Evolutionary conservation across 2,797 vertebrate species (phyloP).

Genomic region (Numenius phaeopus): DNA sequence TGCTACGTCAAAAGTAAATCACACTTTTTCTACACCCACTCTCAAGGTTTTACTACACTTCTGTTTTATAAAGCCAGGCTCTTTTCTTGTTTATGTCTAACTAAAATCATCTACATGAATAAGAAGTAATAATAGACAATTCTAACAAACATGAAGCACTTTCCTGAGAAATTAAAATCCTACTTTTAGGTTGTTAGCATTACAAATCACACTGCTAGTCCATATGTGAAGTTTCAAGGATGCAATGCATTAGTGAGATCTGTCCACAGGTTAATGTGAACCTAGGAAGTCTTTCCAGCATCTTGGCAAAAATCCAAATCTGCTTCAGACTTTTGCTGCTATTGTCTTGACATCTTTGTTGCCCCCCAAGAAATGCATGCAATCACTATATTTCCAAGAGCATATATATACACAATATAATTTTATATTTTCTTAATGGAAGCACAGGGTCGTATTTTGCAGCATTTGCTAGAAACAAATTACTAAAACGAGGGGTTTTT

Average conservation of each 20-base stretch:
- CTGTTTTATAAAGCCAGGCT: neutral
- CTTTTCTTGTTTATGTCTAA: neutral
- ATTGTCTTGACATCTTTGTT: neutral
- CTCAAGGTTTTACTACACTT: neutral
- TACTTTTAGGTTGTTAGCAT: neutral
- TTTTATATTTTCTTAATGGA: neutral
- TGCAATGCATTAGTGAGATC: rapidly evolving
- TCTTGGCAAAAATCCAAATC: neutral
- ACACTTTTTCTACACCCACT: neutral
- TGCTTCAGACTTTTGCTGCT: neutral
- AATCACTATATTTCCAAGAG: neutral
- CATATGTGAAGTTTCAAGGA: neutral
- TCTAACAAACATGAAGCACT: neutral
- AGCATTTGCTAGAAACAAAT: neutral
- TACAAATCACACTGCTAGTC: neutral
- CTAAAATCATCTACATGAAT: neutral
- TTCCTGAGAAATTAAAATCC: neutral
- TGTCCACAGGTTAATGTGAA: neutral
- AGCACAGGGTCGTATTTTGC: neutral
- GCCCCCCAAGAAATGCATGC: neutral
- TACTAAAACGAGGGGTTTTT: rapidly evolving
- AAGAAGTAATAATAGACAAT: neutral
- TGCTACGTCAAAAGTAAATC: neutral
- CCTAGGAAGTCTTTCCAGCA: neutral
- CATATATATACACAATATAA: neutral